These are phyloP conservation scores for Rosalia funebris DNA, from an alignment of 2,888 invertebrate species.

Conservation along the genomic window DNA sequence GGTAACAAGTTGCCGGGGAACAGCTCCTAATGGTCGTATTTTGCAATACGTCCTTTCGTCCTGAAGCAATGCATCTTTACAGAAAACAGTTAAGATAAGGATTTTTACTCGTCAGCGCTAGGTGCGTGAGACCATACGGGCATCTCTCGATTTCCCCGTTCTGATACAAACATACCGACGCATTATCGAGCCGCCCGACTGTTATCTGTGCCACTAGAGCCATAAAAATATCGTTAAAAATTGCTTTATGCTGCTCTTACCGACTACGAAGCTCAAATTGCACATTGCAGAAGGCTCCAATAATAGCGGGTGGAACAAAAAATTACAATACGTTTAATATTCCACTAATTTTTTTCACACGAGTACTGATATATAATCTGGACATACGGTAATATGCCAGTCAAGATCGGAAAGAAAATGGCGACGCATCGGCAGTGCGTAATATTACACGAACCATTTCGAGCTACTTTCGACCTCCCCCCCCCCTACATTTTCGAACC, in stretches of 20 bases:
- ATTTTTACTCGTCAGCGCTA: slow-evolving; percentile 45
- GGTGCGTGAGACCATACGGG: slow-evolving; percentile 54
- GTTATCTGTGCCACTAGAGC: neutral
- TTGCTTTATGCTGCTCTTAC: slow-evolving; percentile 2
- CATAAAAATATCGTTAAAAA: neutral
- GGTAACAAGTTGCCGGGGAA: slow-evolving; percentile 61
- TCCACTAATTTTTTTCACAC: too few species aligned
- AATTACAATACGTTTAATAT: too few species aligned
- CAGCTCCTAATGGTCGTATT: slow-evolving; percentile 61
- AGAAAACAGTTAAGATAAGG: slow-evolving; percentile 58
- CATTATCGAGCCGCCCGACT: slow-evolving; percentile 25
- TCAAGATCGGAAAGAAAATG: too few species aligned
- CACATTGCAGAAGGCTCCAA: too few species aligned
- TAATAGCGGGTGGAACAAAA: too few species aligned
- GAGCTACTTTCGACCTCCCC: too few species aligned
- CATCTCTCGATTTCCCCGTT: slow-evolving; percentile 44
- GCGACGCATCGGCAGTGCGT: too few species aligned
- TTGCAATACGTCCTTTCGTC: slow-evolving; percentile 55
- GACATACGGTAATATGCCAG: too few species aligned
- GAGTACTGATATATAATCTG: too few species aligned
- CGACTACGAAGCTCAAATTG: too few species aligned
- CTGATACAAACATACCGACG: slow-evolving; percentile 46
- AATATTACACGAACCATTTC: too few species aligned
- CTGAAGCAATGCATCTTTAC: slow-evolving; percentile 53
- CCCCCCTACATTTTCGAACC: too few species aligned